Evolutionary conservation across 2,888 invertebrate species (phyloP), one percentile per base, ranked within the genome.

Genomic region (Cantharis lateralis): DNA sequence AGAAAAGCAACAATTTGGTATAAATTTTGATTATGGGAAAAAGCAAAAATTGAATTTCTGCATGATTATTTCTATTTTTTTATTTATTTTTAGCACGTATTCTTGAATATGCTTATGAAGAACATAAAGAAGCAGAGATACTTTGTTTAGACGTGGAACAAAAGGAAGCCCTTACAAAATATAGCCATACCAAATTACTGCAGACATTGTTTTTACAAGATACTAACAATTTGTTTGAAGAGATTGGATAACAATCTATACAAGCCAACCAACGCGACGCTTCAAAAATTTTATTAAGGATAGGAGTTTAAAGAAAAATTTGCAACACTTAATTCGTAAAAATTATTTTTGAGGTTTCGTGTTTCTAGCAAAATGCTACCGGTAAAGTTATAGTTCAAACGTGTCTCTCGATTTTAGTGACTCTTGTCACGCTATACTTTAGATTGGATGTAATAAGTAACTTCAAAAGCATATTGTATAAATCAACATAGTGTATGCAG

Each of bases 21-120:
- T 81, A 81, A 80, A 81, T 75, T 81, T 81, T 80, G 80, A 81
- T 81, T 81, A 81, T 79, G 68, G 16, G 68, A 66, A 76, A 26
- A 66, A 62, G 66, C 62, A 78, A 78, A 75, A 77, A 78, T 48
- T 66, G 75, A 70, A 78, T 61, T 20, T 66, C 63, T 75, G 68
- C 72, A 62, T 72, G 70, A 68, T 70, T 63, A n/a, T 78, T 70
- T 20, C 63, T 32, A 71, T 73, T 76, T 74, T 28, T 64, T 69
- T 70, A 74, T 78, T 78, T 62, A 76, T 71, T 76, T 78, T 71
- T 76, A 15, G 20, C 78, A 76, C 78, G 78, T 78, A 69, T 64
- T n/a, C 76, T 61, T 20, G 61, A 69, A 63, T 48, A 24, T 61
- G 62, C 20, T 63, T 66, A 68, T 62, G 62, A 11, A 16, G 68